Evolutionary conservation across 2,888 invertebrate species (phyloP), one percentile per base, ranked within the genome.

Genomic region (Isotomurus palustris): DNA sequence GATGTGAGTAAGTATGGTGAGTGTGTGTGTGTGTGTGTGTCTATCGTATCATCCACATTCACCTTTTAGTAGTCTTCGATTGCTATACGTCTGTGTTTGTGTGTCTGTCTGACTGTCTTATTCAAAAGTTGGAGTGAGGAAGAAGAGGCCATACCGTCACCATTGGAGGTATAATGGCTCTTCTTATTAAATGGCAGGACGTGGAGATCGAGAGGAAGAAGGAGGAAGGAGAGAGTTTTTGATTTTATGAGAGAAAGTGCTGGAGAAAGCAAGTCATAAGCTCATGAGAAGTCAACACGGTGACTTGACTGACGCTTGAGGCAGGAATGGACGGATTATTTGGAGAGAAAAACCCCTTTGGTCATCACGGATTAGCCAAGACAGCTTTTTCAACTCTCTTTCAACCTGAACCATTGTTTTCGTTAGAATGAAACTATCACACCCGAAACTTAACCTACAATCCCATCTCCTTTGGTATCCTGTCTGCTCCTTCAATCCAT

Each of bases 361-460:
- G 38, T 38, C 38, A 38, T 38, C 38, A 38, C 38, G 38, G 38
- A 38, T 38, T 38, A 38, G 38, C 38, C 38, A 38, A 38, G 38
- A n/a, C 38, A 19, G 38, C 38, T 38, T 38, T 38, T 38, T 38
- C 17, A 38, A 19, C 38, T 38, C 38, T 38, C 32, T 32, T 32
- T 32, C 14, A 17, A 38, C 38, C 4, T 38, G 19, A 38, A 19
- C 38, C 38, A 38, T 38, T 38, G 38, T 38, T 38, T 38, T 14
- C 38, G 32, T 14, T 32, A 32, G 8, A 14, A 14, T 32, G 32
- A 32, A 32, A 32, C 32, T 32, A 32, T 32, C 32, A 10, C 32
- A 32, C 8, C 32, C 32, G 32, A 32, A 32, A 32, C 32, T 32
- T 32, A 10, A 14, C 8, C 14, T 32, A 8, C 8, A 32, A 32